Base-by-base conservation (phyloP, 2,888 invertebrate species). In the Arctia plantaginis region DNA sequence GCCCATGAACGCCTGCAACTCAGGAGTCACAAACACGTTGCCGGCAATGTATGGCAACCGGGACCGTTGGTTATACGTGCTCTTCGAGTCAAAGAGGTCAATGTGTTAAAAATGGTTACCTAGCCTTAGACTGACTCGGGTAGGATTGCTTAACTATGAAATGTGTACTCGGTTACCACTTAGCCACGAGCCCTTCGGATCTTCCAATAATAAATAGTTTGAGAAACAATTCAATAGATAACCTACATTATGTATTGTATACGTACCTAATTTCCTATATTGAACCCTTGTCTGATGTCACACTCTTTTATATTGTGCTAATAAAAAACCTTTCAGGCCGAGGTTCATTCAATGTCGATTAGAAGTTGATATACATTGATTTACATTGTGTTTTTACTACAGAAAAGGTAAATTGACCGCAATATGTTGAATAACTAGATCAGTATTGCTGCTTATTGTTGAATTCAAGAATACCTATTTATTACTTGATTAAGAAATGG, bases 231-330 rank as follows among this genome's bases (percentile, higher is more conserved):
- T 7, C 20, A 70, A 71, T 66, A 35, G n/a, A 59, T 44, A 39
- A 23, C 39, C 66, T 71, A 69, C 77, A 74, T 69, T 30, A 33
- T 70, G 13, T 75, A 35, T 44, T 73, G 39, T 74, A 35, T 71
- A 66, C 70, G 33, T 18, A 69, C 69, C 35, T 71, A 75, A 73
- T 80, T 67, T 72, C 51, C n/a, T 67, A 15, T 64, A 73, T 75
- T 71, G 59, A 72, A 80, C 81, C 74, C 75, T 71, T 13, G 69
- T 77, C 75, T 74, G 71, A 73, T 65, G 71, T 74, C 72, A 73
- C 59, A 15, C 33, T 59, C 66, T 62, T 64, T 74, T 55, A 79
- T 74, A 68, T 65, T 33, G n/a, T 67, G n/a, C 64, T 65, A 41
- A 70, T 68, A 75, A 33, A 74, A 81, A 64, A n/a, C 65, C 65